Base-by-base conservation (phyloP, 2,888 invertebrate genomes). In the Polydrusus pterygomalis region DNA sequence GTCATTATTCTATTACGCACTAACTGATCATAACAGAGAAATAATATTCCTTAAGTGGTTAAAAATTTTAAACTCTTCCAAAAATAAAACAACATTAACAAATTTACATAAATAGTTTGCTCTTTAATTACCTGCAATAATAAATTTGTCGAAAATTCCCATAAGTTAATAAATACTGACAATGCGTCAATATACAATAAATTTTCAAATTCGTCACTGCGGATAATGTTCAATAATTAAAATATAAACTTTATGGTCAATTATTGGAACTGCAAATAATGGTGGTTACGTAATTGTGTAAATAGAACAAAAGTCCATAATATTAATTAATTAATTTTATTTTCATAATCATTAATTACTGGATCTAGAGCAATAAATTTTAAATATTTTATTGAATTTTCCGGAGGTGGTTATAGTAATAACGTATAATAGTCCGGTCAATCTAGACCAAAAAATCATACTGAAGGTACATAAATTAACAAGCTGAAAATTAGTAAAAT, bases 251-350 rank as follows among this genome's bases (percentile, higher is more conserved):
- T 45, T 45, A 45, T 45, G n/a, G 13, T 2, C 45, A 6, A 13
- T 45, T 45, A 45, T 45, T 45, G 45, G 45, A 45, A 13, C 45
- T 45, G 45, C 13, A 45, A 45, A 45, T 45, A 13, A 45, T 15
- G n/a, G n/a, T n/a, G n/a, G n/a, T n/a, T n/a, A n/a, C n/a, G 6
- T 13, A n/a, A n/a, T 40, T 2, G 11, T 2, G 11, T 40, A 40
- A 40, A 40, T 40, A 11, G 10, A 6, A 40, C 11, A 40, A 40
- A n/a, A 40, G 40, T 40, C 2, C 9, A 40, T 40, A 40, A 40
- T 40, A 11, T 40, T 40, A 40, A 40, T 40, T 40, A 40, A 40
- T 40, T 40, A 7, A 40, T 40, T 40, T 40, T 40, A 40, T 5
- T 40, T 40, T 40, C 8, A 40, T 11, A 40, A 40, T 40, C 1